These are phyloP conservation scores for Synanceia verrucosa DNA, from an alignment of 2,797 vertebrate genomes.

Conservation along the genomic window DNA sequence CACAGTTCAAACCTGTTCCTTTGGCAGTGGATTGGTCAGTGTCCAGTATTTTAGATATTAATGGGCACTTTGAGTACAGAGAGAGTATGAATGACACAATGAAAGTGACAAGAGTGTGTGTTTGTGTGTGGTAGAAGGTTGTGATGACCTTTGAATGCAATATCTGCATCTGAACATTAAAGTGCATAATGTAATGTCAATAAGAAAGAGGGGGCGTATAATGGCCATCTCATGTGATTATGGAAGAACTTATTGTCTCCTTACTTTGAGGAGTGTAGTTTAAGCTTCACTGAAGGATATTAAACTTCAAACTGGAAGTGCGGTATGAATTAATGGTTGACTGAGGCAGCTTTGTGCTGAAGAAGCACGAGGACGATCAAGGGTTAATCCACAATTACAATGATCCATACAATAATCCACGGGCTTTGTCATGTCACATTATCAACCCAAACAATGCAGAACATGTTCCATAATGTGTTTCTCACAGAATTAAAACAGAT, in stretches of 20 bases:
- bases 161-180: conserved; percentile 28
- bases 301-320: not conserved
- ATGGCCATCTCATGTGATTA: conserved; percentile 24
- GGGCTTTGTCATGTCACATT: not conserved
- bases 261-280: not conserved
- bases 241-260: not conserved
- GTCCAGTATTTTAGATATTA: conserved; percentile 56
- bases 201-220: conserved; percentile 19
- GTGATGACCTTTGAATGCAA: conserved; percentile 30
- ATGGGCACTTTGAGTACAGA: conserved; percentile 53
- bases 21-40: conserved; percentile 47
- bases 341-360: not conserved
- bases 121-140: conserved; percentile 1
- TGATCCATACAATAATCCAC: no score
- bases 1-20: conserved; percentile 25
- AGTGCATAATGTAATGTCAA: conserved; percentile 40
- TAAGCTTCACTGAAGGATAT: conserved; percentile 14
- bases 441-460: conserved; percentile 5
- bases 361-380: not conserved
- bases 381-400: not conserved
- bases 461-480: not conserved
- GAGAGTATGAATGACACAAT: conserved; percentile 51
- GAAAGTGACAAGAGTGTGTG: conserved; percentile 35
- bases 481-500: not conserved
- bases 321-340: conserved; percentile 2